Percentiles rank a stretch among this genome's conserved stretches.
phyloP scores from a whole-genome alignment of 2,113 vertebrate genomes.

The Cathartes aura region DNA sequence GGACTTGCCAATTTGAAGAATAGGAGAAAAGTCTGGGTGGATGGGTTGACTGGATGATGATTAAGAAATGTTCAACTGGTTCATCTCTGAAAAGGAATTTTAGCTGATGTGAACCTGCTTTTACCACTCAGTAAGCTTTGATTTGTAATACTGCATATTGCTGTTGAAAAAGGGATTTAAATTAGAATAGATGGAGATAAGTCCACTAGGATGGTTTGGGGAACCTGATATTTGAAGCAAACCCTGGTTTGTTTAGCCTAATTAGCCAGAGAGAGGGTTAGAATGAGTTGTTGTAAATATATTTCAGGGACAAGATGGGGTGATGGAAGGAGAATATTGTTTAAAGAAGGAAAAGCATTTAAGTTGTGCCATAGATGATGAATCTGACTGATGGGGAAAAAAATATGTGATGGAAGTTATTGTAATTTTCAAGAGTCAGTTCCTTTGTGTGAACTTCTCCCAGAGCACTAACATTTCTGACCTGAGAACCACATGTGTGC shows the following conservation, averaged over 20 bases:
- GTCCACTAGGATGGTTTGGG: background rate
- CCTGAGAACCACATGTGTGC: background rate
- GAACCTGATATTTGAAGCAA: background rate
- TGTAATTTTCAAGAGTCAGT: background rate
- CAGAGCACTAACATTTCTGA: background rate
- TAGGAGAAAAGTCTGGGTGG: background rate
- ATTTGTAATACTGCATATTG: background rate
- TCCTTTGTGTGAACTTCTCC: background rate
- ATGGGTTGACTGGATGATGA: background rate
- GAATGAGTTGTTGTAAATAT: background rate
- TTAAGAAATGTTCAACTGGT: background rate
- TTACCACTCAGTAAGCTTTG: background rate
- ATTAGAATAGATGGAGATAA: background rate
- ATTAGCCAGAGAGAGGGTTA: background rate
- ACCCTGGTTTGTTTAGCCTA: background rate
- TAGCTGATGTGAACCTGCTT: background rate
- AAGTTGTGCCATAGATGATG: background rate
- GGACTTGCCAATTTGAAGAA: background rate
- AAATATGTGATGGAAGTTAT: background rate
- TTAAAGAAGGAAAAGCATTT: background rate
- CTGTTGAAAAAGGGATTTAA: background rate
- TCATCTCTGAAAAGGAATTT: background rate
- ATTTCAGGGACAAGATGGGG: background rate
- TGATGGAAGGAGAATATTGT: background rate
- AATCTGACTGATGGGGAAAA: background rate